Conservation (phyloP, 2,888 invertebrate genomes). For the Hedychridium roseum region DNA sequence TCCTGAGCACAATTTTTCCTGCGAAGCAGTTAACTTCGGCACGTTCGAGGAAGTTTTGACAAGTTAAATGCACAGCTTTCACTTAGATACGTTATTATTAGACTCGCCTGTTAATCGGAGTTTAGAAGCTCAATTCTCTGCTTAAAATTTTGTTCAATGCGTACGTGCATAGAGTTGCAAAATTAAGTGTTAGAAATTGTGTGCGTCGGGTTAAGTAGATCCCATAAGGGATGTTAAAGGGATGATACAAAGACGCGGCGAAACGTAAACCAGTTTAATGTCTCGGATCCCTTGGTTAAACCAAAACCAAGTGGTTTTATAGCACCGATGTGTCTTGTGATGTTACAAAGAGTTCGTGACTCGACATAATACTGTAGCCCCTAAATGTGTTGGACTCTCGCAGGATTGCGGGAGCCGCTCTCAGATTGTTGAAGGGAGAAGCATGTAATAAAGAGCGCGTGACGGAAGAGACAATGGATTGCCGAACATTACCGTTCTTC, state of each 20-base stretch:
- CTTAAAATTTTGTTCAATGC: too few relatives aligned
- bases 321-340: conserved; percentile 58
- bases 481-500: conserved; percentile 21
- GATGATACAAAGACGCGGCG: conserved; percentile 33
- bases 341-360: conserved; percentile 63
- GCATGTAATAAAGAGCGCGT: conserved; percentile 33
- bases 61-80: too few relatives aligned
- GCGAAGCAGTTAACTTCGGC: too few relatives aligned
- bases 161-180: too few relatives aligned
- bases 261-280: conserved; percentile 59
- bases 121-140: too few relatives aligned
- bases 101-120: too few relatives aligned
- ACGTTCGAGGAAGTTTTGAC: too few relatives aligned
- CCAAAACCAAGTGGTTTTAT: conserved; percentile 55
- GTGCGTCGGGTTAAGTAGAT: too few relatives aligned
- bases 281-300: conserved; percentile 44
- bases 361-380: conserved; percentile 61
- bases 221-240: too few relatives aligned
- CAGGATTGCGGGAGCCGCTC: conserved; percentile 20
- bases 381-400: conserved; percentile 45
- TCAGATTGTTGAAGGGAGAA: conserved; percentile 25
- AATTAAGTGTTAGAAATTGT: too few relatives aligned
- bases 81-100: too few relatives aligned
- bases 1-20: too few relatives aligned
- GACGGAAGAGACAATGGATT: conserved; percentile 29